A percentile compares a stretch with the other conserved stretches of the same genome.
Conservation (phyloP, 2,888 invertebrate genomes). For the Ophion costatus region DNA sequence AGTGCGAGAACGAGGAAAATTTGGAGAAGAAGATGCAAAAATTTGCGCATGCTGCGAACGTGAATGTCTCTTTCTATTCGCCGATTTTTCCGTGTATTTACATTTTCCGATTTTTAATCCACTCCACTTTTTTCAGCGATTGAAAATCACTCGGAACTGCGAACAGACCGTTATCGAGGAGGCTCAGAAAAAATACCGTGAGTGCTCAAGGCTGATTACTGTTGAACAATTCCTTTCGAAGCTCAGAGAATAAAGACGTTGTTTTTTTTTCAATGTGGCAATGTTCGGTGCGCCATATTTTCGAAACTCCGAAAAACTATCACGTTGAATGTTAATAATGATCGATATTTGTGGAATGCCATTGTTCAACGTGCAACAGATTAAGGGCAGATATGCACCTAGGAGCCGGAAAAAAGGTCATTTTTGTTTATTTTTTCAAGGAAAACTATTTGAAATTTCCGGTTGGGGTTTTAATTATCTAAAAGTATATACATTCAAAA, state of each 20-base stretch:
- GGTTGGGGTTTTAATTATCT: too few species aligned
- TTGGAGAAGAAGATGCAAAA: constrained; percentile 77
- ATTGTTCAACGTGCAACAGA: background rate
- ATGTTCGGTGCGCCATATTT: background rate
- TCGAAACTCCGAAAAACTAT: too few species aligned
- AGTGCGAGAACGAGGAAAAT: constrained; percentile 82
- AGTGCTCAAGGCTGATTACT: constrained; percentile 67
- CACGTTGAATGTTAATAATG: too few species aligned
- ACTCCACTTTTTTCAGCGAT: constrained; percentile 72
- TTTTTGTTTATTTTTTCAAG: too few species aligned
- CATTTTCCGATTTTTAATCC: background rate
- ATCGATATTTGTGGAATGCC: too few species aligned
- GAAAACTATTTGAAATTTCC: too few species aligned
- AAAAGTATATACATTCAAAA: too few species aligned
- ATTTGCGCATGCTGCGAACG: constrained; percentile 50
- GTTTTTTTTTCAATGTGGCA: background rate
- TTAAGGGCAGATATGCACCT: too few species aligned
- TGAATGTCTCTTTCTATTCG: constrained; percentile 21
- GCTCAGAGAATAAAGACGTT: background rate
- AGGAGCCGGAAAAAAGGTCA: too few species aligned
- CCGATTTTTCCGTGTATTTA: background rate
- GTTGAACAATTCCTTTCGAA: background rate
- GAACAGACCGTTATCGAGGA: constrained; percentile 81
- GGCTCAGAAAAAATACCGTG: constrained; percentile 82
- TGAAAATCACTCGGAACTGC: constrained; percentile 79